Base-by-base conservation (phyloP, 2,113 vertebrate species). In the Neoarius graeffei region DNA sequence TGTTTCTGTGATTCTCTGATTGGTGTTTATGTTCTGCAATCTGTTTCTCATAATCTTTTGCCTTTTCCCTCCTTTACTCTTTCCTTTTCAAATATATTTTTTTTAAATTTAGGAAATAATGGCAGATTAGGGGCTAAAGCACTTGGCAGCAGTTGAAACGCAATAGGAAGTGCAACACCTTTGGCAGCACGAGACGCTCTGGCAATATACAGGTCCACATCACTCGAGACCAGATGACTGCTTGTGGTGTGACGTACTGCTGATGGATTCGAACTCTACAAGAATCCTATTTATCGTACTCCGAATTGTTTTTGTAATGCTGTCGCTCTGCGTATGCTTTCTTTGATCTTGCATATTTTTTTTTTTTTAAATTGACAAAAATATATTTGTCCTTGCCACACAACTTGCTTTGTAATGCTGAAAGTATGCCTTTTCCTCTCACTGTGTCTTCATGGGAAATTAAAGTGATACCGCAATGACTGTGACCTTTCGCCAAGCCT, bases 21-120 rank as follows among this genome's bases (percentile, higher is more conserved):
- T 94, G 91, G 93, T 95, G 94, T 95, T 95, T 94, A 95, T 93
- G 91, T 94, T 93, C 92, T 90, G 88, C 69, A 93, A 92, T 94
- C 94, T 95, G 94, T 94, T 95, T 93, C 92, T 89, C 90, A 93
- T 93, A 93, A 92, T 83, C 87, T 83, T 90, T 93, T 4, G 90
- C 89, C 88, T 93, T 93, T 85, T 76, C 52, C 25, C 50, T 25
- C 48, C 23, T 87, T 91, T 88, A 87, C 81, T 91, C 86, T 92
- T 83, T 83, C 77, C 88, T 88, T 93, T 93, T 91, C 60, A n/a
- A 64, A 62, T 85, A 92, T 67, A n/a, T 89, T 90, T 79, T 85
- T 87, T 93, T 89, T 77, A 19, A 25, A 87, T 85, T 93, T 88
- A 89, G 89, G 89, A 87, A 90, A 86, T 89, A 87, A 14, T 90